Base-by-base conservation (phyloP, 2,113 vertebrate genomes). In the Canis aureus region DNA sequence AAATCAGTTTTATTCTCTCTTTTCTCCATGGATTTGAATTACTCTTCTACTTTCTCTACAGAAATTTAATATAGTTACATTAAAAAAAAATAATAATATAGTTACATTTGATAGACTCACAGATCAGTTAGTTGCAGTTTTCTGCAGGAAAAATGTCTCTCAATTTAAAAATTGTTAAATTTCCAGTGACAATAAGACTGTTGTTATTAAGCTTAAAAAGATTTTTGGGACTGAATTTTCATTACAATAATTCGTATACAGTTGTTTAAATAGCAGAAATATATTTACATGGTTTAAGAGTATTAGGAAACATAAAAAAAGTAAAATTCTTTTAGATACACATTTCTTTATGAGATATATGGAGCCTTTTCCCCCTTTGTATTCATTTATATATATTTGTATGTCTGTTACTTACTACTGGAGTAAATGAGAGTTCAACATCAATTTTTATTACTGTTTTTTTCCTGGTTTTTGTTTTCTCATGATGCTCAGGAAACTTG, bases 161-260 rank as follows among this genome's bases (percentile, higher is more conserved):
- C 8, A n/a, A 62, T 71, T 55, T 64, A 49, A 89, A 91, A 94
- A 76, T 71, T 89, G 11, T 93, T 97, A 27, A 80, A 95, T 88
- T 94, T 87, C 17, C 19, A 43, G 5, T 80, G 5, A 96, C 29
- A 80, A 0, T 91, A 88, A 79, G 19, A 22, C 38, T 89, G 0
- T 71, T 89, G 0, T 71, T 71, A 76, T 64, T 67, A 96, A 94
- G 20, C 49, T 73, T 92, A 66, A 43, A 86, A 84, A 76, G 5
- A 49, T 51, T 95, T 84, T 71, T 55, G 87, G 53, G 19, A 78
- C 43, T 23, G 32, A 19, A 88, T 89, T 95, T 55, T 82, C 32
- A 73, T 64, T 96, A 60, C 0, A 84, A 3, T 76, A 80, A 43
- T 83, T 81, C 10, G 43, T 38, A 35, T 11, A 76, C 2, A 91